These are phyloP conservation scores for Diorhabda elongata DNA, from an alignment of 1,140 invertebrate species.

Conservation along the genomic window DNA sequence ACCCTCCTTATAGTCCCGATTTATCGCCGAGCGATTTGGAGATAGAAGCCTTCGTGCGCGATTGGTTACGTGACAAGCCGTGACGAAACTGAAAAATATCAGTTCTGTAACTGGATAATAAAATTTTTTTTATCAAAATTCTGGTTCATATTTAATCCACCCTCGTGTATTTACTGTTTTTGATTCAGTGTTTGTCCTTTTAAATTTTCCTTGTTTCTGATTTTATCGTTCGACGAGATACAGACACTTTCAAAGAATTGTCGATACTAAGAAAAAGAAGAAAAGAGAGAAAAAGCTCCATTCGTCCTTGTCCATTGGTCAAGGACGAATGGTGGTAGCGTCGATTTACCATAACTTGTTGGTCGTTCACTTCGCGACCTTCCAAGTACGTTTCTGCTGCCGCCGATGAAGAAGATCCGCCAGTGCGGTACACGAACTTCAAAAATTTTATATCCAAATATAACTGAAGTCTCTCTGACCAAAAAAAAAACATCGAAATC, in stretches of 20 bases:
- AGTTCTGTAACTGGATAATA: no score
- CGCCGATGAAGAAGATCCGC: neutral
- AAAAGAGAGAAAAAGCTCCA: neutral
- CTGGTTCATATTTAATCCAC: no score
- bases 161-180: no score
- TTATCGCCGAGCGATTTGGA: no score
- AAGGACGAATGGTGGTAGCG: slow-evolving; percentile 8
- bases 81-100: no score
- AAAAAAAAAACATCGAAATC: no score
- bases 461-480: no score
- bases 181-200: neutral
- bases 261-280: neutral
- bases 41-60: no score
- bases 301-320: slow-evolving; percentile 4
- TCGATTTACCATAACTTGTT: slow-evolving; percentile 3
- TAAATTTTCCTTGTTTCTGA: neutral
- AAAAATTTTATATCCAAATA: no score
- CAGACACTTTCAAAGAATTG: neutral
- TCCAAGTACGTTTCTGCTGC: slow-evolving; percentile 31
- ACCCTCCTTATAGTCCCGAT: no score
- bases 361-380: slow-evolving; percentile 39
- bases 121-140: no score
- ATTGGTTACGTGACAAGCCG: no score
- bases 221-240: neutral
- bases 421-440: neutral